Conservation (phyloP, 2,888 invertebrate genomes). For the Orchesella flavescens region DNA sequence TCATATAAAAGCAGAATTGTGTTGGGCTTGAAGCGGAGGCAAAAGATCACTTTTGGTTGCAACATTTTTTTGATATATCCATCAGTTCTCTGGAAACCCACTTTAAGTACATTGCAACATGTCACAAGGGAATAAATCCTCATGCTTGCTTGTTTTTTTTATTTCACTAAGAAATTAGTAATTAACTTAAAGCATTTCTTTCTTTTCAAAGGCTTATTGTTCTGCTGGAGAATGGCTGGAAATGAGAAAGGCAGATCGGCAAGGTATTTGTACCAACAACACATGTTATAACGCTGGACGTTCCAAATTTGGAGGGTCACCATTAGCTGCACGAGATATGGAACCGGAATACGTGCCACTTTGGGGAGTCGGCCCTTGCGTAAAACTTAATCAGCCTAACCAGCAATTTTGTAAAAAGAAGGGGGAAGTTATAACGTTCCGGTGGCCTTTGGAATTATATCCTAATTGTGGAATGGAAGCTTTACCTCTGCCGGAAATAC, state of each 20-base stretch:
- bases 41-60: no score
- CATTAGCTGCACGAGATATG: slow-evolving; percentile 49
- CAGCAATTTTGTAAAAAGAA: slow-evolving; percentile 1
- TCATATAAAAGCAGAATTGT: no score
- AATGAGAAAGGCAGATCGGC: slow-evolving; percentile 24
- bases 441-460: slow-evolving; percentile 31
- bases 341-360: slow-evolving; percentile 56
- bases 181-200: not conserved
- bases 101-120: no score
- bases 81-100: no score
- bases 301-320: slow-evolving; percentile 38
- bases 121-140: no score
- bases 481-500: not conserved
- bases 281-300: slow-evolving; percentile 53
- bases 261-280: slow-evolving; percentile 30
- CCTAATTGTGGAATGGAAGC: slow-evolving; percentile 25
- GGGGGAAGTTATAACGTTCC: slow-evolving; percentile 21
- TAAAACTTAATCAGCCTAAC: slow-evolving; percentile 29
- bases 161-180: not conserved
- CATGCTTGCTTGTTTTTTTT: no score
- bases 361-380: slow-evolving; percentile 37
- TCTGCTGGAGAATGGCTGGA: slow-evolving; percentile 41
- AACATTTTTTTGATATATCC: no score
- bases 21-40: no score
- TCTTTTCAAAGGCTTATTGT: slow-evolving; percentile 37